Base-by-base conservation (phyloP, 37 sponge, comb jelly and placozoan species). In the Cladorhizidae sp. region DNA sequence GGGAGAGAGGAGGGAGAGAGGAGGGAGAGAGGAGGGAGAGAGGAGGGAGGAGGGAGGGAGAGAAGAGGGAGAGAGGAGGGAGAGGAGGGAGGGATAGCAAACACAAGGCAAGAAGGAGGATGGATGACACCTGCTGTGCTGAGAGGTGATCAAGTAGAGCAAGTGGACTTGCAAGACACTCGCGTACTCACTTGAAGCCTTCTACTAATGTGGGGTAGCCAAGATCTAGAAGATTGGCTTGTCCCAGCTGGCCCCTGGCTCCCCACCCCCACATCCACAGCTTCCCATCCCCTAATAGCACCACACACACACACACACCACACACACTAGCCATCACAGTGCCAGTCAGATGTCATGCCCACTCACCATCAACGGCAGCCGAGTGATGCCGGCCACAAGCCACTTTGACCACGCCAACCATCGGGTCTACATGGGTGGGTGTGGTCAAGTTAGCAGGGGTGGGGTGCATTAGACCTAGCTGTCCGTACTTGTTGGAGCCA, bases 251-350 rank as follows among this genome's bases (percentile, higher is more conserved):
- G 15, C 93, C 91, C 43, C 80, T 67, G 1, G 57, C 83, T 51
- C 89, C 86, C 75, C 85, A 79, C 0, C 95, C 95, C 95, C 95
- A 94, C 82, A 84, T 87, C 37, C 40, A 87, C 73, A 94, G 31
- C 17, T 36, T 20, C 1, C 95, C 83, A 43, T 81, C 74, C 8
- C n/a, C 89, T 90, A 56, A 35, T 23, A 40, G 61, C 61, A 28
- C 12, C 15, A 28, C 28, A 28, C 6, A 8, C 28, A 28, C 6
- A 8, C 28, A 45, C 49, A 45, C 49, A 45, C 49, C 8, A 45
- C 49, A 12, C 49, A 12, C 49, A 45, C 8, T 45, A 45, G 9
- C 9, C 9, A 45, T 12, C 49, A 45, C 49, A 45, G 49, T 70
- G 5, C 33, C 70, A 22, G 1, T 58, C 7, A 45, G 49, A 45